Percentiles rank a stretch among this genome's conserved stretches.
These are phyloP conservation scores for Lophura nycthemera DNA, from an alignment of 2,113 vertebrate genomes.

Conservation along the genomic window DNA sequence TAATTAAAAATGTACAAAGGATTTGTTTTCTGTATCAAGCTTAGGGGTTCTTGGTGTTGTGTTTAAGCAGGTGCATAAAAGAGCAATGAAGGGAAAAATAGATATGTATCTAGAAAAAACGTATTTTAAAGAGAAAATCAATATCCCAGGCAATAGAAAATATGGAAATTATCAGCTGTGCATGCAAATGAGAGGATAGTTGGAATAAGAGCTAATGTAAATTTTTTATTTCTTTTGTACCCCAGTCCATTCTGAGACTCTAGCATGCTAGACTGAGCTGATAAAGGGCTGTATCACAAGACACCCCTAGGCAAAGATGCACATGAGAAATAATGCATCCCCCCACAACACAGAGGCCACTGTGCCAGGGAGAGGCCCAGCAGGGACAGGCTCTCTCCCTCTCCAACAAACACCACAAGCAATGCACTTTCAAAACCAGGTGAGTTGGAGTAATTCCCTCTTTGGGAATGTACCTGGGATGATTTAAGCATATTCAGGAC, in stretches of 20 bases:
- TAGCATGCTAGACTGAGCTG: not conserved
- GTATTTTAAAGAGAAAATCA: slow-evolving; percentile 54
- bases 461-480: not conserved
- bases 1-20: slow-evolving; percentile 70
- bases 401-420: not conserved
- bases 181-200: slow-evolving; percentile 20
- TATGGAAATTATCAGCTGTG: slow-evolving; percentile 10
- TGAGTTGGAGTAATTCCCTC: not conserved
- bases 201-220: slow-evolving; percentile 12
- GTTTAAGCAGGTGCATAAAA: slow-evolving; percentile 54
- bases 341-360: not conserved
- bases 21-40: slow-evolving; percentile 51
- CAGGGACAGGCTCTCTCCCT: fast-evolving
- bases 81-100: slow-evolving; percentile 29
- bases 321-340: not conserved
- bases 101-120: slow-evolving; percentile 22
- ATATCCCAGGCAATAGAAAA: slow-evolving; percentile 25
- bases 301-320: not conserved
- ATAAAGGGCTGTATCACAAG: not conserved
- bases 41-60: slow-evolving; percentile 18
- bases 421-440: not conserved
- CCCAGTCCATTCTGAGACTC: not conserved
- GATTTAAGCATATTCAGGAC: not conserved
- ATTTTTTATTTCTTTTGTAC: slow-evolving; percentile 24
- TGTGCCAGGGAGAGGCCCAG: not conserved